Conservation (phyloP, 2,113 vertebrate species). For the Alouatta palliata region DNA sequence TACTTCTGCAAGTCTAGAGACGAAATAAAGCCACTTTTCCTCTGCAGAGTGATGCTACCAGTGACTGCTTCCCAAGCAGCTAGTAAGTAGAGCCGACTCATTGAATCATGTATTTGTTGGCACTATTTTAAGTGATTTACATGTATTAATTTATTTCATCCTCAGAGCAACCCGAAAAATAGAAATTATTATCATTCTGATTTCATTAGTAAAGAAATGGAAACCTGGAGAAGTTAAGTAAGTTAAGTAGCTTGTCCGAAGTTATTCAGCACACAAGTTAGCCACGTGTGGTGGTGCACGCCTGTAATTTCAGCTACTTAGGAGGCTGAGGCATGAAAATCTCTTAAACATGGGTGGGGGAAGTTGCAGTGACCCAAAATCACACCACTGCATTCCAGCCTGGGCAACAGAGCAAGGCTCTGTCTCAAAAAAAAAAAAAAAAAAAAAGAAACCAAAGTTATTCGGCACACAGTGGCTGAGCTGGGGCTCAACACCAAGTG, state of each 20-base stretch:
- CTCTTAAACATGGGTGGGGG: too few relatives aligned
- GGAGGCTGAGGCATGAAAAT: too few relatives aligned
- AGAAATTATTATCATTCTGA: not conserved
- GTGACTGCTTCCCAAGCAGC: not conserved
- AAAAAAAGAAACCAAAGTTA: not conserved
- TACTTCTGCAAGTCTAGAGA: not conserved
- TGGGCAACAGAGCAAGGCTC: too few relatives aligned
- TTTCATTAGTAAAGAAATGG: not conserved
- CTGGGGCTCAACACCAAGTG: not conserved
- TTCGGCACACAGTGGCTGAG: not conserved
- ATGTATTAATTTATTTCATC: not conserved
- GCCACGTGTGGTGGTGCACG: too few relatives aligned
- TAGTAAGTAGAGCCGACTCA: not conserved
- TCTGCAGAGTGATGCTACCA: not conserved
- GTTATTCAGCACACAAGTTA: not conserved
- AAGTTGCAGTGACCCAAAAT: too few relatives aligned
- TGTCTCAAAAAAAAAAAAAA: too few relatives aligned
- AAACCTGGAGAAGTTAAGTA: slow-evolving; percentile 16
- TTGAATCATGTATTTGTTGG: not conserved
- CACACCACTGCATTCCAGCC: too few relatives aligned
- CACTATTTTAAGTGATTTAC: not conserved
- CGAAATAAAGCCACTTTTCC: not conserved
- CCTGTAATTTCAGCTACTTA: too few relatives aligned
- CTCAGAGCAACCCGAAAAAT: not conserved
- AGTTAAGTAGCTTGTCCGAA: not conserved